Percentiles rank a stretch among this genome's conserved stretches.
These are phyloP conservation scores for Phoenicopterus ruber DNA, from an alignment of 2,113 vertebrate species.

Conservation along the genomic window DNA sequence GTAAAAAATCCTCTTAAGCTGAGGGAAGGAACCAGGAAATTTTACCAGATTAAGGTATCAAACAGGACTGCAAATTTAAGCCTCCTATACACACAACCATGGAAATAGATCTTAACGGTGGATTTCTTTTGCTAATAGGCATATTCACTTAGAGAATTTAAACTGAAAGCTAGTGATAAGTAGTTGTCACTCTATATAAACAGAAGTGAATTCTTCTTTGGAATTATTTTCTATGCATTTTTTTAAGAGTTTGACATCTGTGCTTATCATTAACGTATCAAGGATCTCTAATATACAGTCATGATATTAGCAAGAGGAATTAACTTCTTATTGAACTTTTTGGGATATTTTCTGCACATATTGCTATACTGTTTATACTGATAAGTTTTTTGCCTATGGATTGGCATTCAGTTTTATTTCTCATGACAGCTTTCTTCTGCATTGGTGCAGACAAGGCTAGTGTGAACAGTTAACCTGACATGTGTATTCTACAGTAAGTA, in stretches of 20 bases:
- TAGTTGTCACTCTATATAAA: background rate
- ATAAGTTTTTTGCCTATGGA: slow-evolving; percentile 21
- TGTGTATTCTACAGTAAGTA: slow-evolving; percentile 67
- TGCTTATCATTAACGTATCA: background rate
- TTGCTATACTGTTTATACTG: slow-evolving; percentile 13
- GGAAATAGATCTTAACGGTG: background rate
- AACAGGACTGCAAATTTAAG: background rate
- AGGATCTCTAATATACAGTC: background rate
- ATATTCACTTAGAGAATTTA: background rate
- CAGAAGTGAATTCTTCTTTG: background rate
- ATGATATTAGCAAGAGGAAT: background rate
- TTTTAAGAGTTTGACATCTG: background rate
- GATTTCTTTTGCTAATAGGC: background rate
- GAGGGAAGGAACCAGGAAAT: background rate
- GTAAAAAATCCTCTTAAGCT: background rate
- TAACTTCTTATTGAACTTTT: slow-evolving; percentile 34
- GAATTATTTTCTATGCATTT: background rate
- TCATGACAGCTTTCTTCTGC: slow-evolving; percentile 68
- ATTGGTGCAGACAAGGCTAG: slow-evolving; percentile 36
- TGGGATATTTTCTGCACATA: slow-evolving; percentile 5
- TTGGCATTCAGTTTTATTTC: slow-evolving; percentile 60
- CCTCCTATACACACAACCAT: background rate
- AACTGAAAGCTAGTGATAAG: background rate
- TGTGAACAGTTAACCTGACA: slow-evolving; percentile 62
- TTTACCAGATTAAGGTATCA: background rate